A percentile compares a stretch with the other conserved stretches of the same genome.
phyloP scores from a whole-genome alignment of 2,797 vertebrate genomes.

The Gambelia wislizenii region DNA sequence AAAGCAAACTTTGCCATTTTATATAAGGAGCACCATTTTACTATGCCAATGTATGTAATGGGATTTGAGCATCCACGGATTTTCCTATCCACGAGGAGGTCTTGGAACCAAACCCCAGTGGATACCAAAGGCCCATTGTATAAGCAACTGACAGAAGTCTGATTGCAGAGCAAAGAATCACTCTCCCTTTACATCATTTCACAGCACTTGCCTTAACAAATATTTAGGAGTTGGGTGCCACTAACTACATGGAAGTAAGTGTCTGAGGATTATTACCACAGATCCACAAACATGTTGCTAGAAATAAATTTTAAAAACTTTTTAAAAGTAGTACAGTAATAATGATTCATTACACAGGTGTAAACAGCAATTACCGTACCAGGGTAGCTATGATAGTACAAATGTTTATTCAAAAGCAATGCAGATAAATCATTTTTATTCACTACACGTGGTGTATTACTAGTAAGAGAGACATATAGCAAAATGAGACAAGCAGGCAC shows the following conservation, averaged over 20 bases:
- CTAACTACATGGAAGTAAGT: not conserved
- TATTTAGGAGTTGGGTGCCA: not conserved
- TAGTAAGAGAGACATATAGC: fast-evolving
- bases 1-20: too few relatives aligned
- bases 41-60: too few relatives aligned
- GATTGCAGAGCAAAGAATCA: not conserved
- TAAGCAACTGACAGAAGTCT: not conserved
- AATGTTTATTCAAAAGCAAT: fast-evolving
- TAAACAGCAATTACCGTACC: not conserved
- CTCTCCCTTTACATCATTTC: not conserved
- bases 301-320: not conserved
- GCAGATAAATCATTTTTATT: not conserved
- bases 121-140: too few relatives aligned
- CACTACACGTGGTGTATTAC: not conserved
- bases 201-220: not conserved
- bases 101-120: too few relatives aligned
- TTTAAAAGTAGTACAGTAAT: not conserved
- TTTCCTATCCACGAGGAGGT: too few relatives aligned
- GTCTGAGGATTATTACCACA: not conserved
- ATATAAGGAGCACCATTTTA: too few relatives aligned
- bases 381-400: not conserved
- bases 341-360: not conserved
- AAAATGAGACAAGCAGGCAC: constrained; percentile 6
- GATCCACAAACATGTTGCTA: not conserved
- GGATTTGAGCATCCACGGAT: too few relatives aligned